A percentile compares a stretch with the other conserved stretches of the same genome.
phyloP scores from a whole-genome alignment of 92 coral and sea anemone genomes.

The Montipora capitata region DNA sequence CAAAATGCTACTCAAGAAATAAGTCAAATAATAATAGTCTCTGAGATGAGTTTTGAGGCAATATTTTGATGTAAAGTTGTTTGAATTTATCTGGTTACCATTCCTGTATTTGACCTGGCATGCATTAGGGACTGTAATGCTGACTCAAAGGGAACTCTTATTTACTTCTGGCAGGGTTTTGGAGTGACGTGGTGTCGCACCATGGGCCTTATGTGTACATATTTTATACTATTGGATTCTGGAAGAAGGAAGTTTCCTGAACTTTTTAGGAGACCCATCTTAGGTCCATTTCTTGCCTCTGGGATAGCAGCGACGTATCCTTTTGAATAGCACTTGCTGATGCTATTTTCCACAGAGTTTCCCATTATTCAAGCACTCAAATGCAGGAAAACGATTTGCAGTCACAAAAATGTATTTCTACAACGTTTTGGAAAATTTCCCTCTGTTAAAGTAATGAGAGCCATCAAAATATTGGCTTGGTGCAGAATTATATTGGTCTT shows the following conservation, averaged over 20 bases:
- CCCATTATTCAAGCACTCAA: too few relatives aligned
- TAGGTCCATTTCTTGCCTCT: slow-evolving; percentile 92
- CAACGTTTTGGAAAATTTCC: background rate
- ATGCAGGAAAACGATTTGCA: too few relatives aligned
- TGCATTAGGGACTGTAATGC: too few relatives aligned
- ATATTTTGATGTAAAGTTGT: too few relatives aligned
- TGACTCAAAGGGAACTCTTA: background rate
- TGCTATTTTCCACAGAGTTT: background rate
- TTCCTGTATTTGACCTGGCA: background rate
- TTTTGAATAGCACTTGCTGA: background rate
- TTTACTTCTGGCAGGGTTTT: slow-evolving; percentile 76
- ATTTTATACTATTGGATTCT: slow-evolving; percentile 86
- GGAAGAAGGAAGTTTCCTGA: slow-evolving; percentile 92
- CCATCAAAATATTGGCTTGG: too few relatives aligned
- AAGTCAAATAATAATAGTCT: too few relatives aligned
- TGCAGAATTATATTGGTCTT: too few relatives aligned
- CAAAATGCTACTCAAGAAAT: too few relatives aligned
- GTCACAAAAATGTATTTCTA: too few relatives aligned
- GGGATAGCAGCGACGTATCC: slow-evolving; percentile 97
- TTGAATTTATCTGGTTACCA: too few relatives aligned
- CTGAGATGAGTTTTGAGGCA: too few relatives aligned
- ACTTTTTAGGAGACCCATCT: slow-evolving; percentile 86
- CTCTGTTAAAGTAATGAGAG: background rate
- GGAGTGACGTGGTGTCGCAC: slow-evolving; percentile 94
- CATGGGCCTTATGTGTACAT: slow-evolving; percentile 92